Evolutionary conservation across 2,113 vertebrate species (phyloP).

Genomic region (Alligator sinensis): DNA sequence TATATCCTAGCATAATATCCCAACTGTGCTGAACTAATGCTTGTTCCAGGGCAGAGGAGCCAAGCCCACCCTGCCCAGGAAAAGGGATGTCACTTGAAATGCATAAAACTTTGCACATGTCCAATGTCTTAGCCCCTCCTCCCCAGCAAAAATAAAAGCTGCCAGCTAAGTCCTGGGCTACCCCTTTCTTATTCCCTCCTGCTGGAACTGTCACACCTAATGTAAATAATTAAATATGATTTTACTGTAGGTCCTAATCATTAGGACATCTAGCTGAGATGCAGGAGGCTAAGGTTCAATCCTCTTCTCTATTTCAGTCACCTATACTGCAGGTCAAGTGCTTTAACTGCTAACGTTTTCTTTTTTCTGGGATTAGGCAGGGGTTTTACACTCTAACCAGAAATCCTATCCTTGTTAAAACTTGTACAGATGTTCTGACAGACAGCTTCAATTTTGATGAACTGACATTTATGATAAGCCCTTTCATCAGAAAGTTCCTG

Average conservation of each 20-base stretch:
- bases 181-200: not conserved
- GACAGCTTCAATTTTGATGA: conserved; percentile 39
- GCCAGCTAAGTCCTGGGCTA: no score
- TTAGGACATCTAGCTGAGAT: not conserved
- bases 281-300: not conserved
- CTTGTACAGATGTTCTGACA: conserved; percentile 58
- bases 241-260: not conserved
- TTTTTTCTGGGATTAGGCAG: conserved; percentile 9
- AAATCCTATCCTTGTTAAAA: conserved; percentile 60
- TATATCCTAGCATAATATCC: no score
- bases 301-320: not conserved
- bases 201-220: accelerated
- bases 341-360: conserved; percentile 39
- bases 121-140: no score
- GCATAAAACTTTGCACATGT: no score
- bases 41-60: no score
- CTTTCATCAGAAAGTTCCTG: conserved; percentile 56
- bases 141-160: no score
- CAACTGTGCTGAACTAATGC: no score
- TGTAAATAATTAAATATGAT: no score
- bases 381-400: not conserved
- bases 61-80: no score
- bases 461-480: conserved; percentile 10
- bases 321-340: not conserved
- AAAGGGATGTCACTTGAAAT: no score